Base-by-base conservation (phyloP, 2,113 vertebrate genomes). In the Paedocypris sp. region DNA sequence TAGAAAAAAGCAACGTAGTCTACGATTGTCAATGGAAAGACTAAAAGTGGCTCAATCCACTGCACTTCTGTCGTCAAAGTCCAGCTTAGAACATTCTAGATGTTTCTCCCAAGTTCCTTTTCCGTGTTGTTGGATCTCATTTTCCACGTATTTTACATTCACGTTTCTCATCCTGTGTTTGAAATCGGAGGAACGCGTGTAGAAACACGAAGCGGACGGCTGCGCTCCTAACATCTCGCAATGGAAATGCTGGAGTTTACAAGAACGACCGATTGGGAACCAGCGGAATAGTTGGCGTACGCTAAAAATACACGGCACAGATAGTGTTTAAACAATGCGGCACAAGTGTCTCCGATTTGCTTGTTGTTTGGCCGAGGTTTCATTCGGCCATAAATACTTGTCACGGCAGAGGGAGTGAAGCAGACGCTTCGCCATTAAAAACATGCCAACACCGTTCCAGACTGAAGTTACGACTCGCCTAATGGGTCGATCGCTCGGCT, bases 301-400 rank as follows among this genome's bases (percentile, higher is more conserved):
- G 75, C 76, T 79, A 79, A 78, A 80, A 81, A 85, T 80, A 82
- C 58, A 49, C 18, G 58, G 29, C 71, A 76, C 39, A 54, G 66
- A 65, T 70, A 74, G 61, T 60, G 61, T 72, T 67, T 48, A 54
- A 78, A 84, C 80, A 82, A 75, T 77, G 72, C 31, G 7, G 54
- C 60, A 74, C 74, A 67, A 78, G 70, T 65, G 77, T 69, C 69
- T 71, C 45, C 70, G 64, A 57, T 76, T 75, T 74, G 71, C 45
- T 41, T 57, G 53, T 60, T 72, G 69, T 69, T 72, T 53, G 49
- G 62, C 45, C 31, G 31, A 70, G 68, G 64, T 66, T 69, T 80
- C 65, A 68, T 56, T 72, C 58, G 48, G 48, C 43, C 66, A 74
- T 73, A 66, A 64, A 65, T 74, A 64, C 45, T 36, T 72, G 70